Base-by-base conservation (phyloP, 2,797 vertebrate genomes). In the Mergus octosetaceus region DNA sequence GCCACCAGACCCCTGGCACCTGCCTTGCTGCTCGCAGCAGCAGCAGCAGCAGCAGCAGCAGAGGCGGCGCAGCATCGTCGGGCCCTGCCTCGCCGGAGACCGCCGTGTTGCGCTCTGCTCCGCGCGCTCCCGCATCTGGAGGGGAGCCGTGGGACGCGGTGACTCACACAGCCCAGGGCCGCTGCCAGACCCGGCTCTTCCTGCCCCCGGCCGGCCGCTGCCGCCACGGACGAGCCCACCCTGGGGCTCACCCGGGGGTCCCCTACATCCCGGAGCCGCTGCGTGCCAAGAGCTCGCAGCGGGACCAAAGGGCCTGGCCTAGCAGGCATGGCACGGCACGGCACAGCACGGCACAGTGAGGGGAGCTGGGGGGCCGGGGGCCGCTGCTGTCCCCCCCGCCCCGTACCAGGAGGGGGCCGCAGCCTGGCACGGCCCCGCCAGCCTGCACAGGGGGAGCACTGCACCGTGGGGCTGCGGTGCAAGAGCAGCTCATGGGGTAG, bases 161-260 rank as follows among this genome's bases (percentile, higher is more conserved):
- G 91, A 93, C 91, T 93, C 91, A 93, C 58, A 36, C 64, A 49
- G 86, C 81, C 86, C 86, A 81, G 70, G 82, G 87, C 82, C 82
- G 15, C 47, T 68, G 87, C 91, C 87, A 82, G 91, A 45, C 91
- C 60, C 36, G n/a, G 81, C 91, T 60, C 81, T 65, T 85, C 86
- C 86, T 85, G 75, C 62, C 62, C 13, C 61, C 43, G 2, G 73
- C 41, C 56, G 49, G 49, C 41, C 25, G 14, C 47, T 9, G 79
- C 47, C 10, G 79, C 69, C 62, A 25, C 24, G 18, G 66, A 49
- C 0, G 20, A 84, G 73, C 90, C 79, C 85, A 77, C 58, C 47
- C 77, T 53, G 16, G 38, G 49, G 49, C 49, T 13, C 24, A 51
- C 49, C 12, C 43, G 5, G 83, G 41, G 36, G 69, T 6, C 47